Base-by-base conservation (phyloP, 2,113 vertebrate species). In the Zosterops pallidus region DNA sequence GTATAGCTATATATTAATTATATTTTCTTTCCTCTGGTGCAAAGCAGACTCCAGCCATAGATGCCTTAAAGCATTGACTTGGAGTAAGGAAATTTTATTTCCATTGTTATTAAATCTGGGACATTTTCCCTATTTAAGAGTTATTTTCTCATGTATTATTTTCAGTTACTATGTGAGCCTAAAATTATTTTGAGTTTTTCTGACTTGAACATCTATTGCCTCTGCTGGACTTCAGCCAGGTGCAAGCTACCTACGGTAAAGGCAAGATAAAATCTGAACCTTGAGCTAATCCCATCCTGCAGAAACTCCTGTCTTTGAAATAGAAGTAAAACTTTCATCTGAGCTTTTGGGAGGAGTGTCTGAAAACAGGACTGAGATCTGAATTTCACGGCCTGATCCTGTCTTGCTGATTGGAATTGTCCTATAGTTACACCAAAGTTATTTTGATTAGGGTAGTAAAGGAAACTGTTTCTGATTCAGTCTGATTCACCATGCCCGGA, bases 391-490 rank as follows among this genome's bases (percentile, higher is more conserved):
- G 67, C 15, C 64, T 80, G 64, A 62, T 88, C 87, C 78, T 50
- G 68, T 53, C 78, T 74, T 69, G 33, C 46, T 80, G 75, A 23
- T 55, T 90, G 74, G 71, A 92, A 77, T 81, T 83, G 93, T 70
- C 86, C 84, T 95, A 5, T 35, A 92, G 94, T 90, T 87, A 77
- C 74, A 74, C 55, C 87, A 63, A 47, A 93, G 78, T 83, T 94
- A 94, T 91, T 94, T 90, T 94, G 82, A 91, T 90, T 26, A 83
- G 67, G 39, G 29, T 26, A 55, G 87, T 35, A 94, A 91, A 62
- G 87, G 93, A 89, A 94, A 94, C 84, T 87, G 25, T 95, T 96
- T 89, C 89, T 92, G 86, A 87, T 92, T 94, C 94, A 91, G 75
- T 50, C 82, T 95, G 90, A 96, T 95, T 94, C 93, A 94, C 88